phyloP scores from a whole-genome alignment of 2,797 vertebrate species.

The Vultur gryphus region DNA sequence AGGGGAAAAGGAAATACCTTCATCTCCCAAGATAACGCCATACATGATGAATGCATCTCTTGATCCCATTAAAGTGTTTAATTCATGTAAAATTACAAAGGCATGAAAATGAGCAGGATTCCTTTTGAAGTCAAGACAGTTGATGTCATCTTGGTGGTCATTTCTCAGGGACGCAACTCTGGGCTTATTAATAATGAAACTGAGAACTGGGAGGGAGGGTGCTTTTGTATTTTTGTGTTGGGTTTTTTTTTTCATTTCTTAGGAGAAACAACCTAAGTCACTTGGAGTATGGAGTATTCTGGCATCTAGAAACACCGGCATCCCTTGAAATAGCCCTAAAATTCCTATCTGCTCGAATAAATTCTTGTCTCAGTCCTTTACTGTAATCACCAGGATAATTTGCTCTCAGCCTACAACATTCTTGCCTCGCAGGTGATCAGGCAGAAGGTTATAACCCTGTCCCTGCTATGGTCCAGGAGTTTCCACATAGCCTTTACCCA shows the following conservation, averaged over 20 bases:
- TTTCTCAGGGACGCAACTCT: conserved; percentile 2
- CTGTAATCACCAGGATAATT: background rate
- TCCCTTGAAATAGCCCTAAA: background rate
- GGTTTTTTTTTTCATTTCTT: background rate
- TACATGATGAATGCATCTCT: conserved; percentile 35
- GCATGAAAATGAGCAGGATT: conserved; percentile 33
- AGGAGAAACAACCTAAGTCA: background rate
- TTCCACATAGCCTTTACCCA: background rate
- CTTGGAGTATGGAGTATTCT: background rate
- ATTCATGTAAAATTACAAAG: conserved; percentile 56
- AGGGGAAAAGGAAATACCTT: background rate
- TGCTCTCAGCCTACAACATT: background rate
- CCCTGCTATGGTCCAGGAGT: background rate
- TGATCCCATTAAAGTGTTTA: conserved; percentile 26
- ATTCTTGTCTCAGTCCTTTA: background rate
- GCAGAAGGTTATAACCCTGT: background rate
- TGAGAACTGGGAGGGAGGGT: background rate
- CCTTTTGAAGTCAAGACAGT: conserved; percentile 42
- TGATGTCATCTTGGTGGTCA: conserved; percentile 10
- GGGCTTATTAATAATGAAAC: conserved; percentile 27
- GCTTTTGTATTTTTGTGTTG: background rate
- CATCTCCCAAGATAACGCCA: conserved; percentile 15
- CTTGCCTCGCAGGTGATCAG: background rate
- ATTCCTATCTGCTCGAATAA: background rate
- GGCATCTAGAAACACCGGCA: background rate